Percentiles rank a stretch among this genome's conserved stretches.
phyloP scores from a whole-genome alignment of 1,140 invertebrate genomes.

The Ceratina calcarata region DNA sequence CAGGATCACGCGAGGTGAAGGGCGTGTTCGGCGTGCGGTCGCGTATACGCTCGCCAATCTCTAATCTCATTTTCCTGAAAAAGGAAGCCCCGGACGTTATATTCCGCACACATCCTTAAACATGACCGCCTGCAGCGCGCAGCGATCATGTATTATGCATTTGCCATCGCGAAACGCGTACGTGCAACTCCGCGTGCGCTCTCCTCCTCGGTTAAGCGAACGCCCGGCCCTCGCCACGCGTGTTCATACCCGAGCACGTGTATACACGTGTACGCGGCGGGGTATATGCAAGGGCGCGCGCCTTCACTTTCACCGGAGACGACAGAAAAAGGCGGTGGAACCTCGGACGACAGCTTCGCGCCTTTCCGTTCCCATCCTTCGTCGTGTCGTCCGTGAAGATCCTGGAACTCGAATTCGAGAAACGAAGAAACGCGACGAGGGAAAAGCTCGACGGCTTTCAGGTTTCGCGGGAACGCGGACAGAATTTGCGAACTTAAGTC shows the following conservation, averaged over 20 bases:
- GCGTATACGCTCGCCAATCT: constrained; percentile 44
- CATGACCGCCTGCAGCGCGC: constrained; percentile 61
- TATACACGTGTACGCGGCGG: not conserved
- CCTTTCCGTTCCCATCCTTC: constrained; percentile 10
- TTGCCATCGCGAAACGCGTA: constrained; percentile 56
- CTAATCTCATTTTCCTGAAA: constrained; percentile 65
- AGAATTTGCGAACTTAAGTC: constrained; percentile 34
- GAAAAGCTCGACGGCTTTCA: constrained; percentile 13
- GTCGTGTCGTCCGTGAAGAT: not conserved
- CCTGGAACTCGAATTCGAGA: not conserved
- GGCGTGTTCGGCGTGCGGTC: not conserved
- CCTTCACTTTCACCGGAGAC: constrained; percentile 20
- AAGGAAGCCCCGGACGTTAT: constrained; percentile 60
- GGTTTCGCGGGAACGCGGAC: constrained; percentile 34
- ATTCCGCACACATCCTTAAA: constrained; percentile 63
- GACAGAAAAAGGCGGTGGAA: not conserved
- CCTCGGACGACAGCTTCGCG: not conserved
- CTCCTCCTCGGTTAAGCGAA: constrained; percentile 13
- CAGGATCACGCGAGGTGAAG: not conserved
- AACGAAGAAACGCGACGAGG: constrained; percentile 15
- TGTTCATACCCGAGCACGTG: constrained; percentile 18
- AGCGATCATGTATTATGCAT: constrained; percentile 66
- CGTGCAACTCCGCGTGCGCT: constrained; percentile 27
- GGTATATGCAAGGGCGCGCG: not conserved
- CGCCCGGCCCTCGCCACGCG: constrained; percentile 25